These are phyloP conservation scores for Petrolisthes cinctipes DNA, from an alignment of 2,888 invertebrate genomes.

Conservation along the genomic window DNA sequence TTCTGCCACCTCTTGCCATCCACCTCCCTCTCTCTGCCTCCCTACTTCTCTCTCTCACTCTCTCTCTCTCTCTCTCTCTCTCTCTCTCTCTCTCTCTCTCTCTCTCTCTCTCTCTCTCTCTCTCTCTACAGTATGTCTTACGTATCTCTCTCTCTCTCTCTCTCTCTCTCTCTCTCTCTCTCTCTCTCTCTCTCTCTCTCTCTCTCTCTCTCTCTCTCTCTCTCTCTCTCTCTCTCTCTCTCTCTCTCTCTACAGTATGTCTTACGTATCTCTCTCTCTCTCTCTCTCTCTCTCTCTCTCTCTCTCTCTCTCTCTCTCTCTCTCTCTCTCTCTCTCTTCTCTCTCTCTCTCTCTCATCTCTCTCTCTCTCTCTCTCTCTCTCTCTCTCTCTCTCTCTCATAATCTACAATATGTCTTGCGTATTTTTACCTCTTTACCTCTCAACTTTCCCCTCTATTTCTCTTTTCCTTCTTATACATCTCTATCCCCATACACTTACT, in stretches of 20 bases:
- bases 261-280: neutral
- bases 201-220: neutral
- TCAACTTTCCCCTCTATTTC: too few species aligned
- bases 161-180: too few species aligned
- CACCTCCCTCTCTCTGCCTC: too few species aligned
- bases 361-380: constrained; percentile 2
- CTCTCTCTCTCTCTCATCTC: neutral
- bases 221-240: constrained; percentile 12
- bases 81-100: neutral
- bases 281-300: neutral
- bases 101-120: neutral
- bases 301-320: neutral
- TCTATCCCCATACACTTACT: too few species aligned
- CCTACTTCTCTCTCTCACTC: neutral
- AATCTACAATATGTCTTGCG: neutral
- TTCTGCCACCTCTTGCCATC: too few species aligned
- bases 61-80: neutral
- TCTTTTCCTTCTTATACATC: too few species aligned
- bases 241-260: neutral
- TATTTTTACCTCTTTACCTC: neutral
- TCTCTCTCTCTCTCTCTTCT: too few species aligned
- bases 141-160: neutral
- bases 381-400: neutral
- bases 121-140: neutral
- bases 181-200: constrained; percentile 7